Evolutionary conservation across 2,113 vertebrate species (phyloP).

Genomic region (Haplochromis vanheusdeni): DNA sequence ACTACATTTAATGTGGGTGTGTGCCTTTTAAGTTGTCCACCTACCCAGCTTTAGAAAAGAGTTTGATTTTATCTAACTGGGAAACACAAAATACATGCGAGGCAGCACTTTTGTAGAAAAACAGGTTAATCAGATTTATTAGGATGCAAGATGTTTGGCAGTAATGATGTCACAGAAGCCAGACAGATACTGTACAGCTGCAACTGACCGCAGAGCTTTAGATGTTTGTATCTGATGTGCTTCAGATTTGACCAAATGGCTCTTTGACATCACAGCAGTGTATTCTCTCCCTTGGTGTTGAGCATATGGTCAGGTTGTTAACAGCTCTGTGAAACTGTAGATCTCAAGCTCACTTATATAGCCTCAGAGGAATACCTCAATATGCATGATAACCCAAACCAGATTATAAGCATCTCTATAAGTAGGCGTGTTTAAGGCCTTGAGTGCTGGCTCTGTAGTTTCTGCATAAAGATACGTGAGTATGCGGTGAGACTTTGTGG

Average conservation of each 20-base stretch:
- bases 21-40: neutral
- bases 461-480: neutral
- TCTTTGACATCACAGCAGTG: neutral
- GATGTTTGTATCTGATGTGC: conserved; percentile 5
- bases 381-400: neutral
- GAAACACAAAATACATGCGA: neutral
- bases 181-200: neutral
- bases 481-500: neutral
- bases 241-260: conserved; percentile 30
- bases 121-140: conserved; percentile 13
- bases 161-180: neutral
- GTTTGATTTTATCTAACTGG: neutral
- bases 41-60: neutral
- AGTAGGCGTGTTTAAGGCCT: neutral
- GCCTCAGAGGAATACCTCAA: neutral
- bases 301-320: neutral
- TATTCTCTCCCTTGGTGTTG: neutral
- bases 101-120: neutral
- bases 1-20: neutral
- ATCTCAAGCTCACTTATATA: neutral
- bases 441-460: neutral
- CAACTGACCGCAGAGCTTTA: neutral
- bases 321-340: neutral
- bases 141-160: neutral
- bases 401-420: neutral